A percentile compares a stretch with the other conserved stretches of the same genome.
Evolutionary conservation across 1,140 invertebrate species (phyloP).

Genomic region (Apis mellifera): Amel_HAv3.1 CM009935.2:5405501-5406000

Average conservation of each 20-base stretch:
- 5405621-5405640: background rate
- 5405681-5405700: slow-evolving; percentile 35
- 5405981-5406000: background rate
- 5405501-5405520: background rate
- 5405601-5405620: background rate
- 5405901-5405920: slow-evolving; percentile 11
- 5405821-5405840: slow-evolving; percentile 12
- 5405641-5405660: background rate
- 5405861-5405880: slow-evolving; percentile 9
- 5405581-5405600: no score
- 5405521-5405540: background rate
- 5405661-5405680: slow-evolving; percentile 22
- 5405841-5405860: slow-evolving; percentile 35
- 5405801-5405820: slow-evolving; percentile 46
- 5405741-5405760: slow-evolving; percentile 53
- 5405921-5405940: slow-evolving; percentile 4
- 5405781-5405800: slow-evolving; percentile 45
- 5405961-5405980: background rate
- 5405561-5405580: background rate
- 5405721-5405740: slow-evolving; percentile 46
- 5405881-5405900: slow-evolving; percentile 22
- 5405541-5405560: background rate
- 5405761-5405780: slow-evolving; percentile 28
- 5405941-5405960: slow-evolving; percentile 28
- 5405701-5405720: slow-evolving; percentile 52